These are phyloP conservation scores for Piaya cayana DNA, from an alignment of 2,113 vertebrate species.

Conservation along the genomic window DNA sequence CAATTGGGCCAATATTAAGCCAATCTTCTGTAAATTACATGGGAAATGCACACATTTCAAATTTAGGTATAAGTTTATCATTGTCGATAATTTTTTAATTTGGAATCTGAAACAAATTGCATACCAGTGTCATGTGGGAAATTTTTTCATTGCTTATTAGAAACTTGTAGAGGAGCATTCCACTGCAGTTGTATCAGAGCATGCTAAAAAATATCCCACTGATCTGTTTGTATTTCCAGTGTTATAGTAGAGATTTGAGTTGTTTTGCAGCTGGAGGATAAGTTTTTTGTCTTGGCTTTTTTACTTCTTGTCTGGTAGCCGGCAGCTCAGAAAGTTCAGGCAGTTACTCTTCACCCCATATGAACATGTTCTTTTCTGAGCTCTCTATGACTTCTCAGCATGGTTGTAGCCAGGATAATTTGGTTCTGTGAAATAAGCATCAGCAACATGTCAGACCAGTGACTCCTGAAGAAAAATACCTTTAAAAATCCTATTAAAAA, in stretches of 20 bases:
- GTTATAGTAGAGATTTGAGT: background rate
- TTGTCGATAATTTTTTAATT: background rate
- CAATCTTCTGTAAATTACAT: background rate
- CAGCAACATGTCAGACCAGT: background rate
- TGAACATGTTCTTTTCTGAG: background rate
- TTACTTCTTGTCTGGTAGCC: background rate
- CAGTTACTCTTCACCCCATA: background rate
- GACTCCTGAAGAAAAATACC: background rate
- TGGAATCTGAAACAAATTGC: background rate
- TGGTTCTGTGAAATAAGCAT: background rate
- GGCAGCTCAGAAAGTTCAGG: background rate
- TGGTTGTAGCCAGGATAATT: background rate
- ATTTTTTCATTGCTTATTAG: background rate
- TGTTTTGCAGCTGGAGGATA: background rate
- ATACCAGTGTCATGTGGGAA: rapidly evolving
- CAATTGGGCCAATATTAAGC: background rate
- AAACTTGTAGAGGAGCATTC: background rate
- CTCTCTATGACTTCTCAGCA: background rate
- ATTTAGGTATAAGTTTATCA: background rate
- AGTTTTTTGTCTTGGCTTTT: background rate
- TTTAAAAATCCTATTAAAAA: background rate
- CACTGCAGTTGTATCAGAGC: background rate
- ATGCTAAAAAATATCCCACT: background rate
- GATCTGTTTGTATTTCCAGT: background rate
- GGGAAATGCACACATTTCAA: background rate